Percentiles rank a stretch among this genome's conserved stretches.
Evolutionary conservation across 2,797 vertebrate species (phyloP).

Genomic region (Tenualosa ilisha): DNA sequence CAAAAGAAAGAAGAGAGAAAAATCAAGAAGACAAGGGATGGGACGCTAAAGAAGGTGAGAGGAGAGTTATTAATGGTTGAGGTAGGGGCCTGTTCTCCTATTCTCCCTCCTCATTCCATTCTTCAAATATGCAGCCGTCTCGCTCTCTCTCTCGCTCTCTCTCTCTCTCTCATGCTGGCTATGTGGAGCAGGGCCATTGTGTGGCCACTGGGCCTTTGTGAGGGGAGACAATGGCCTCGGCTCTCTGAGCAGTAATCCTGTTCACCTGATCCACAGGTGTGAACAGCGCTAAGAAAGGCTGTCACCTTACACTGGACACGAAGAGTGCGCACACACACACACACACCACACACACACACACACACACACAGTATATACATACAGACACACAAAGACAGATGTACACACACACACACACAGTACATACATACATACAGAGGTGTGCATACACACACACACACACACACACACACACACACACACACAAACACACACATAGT

Average conservation of each 20-base stretch:
- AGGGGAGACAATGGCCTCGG: not conserved
- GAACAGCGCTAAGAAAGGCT: slow-evolving; percentile 22
- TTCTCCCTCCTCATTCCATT: not conserved
- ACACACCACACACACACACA: not conserved
- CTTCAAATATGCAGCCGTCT: not conserved
- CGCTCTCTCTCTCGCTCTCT: not conserved
- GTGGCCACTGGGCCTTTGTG: not conserved
- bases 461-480: too few species aligned
- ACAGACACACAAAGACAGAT: not conserved
- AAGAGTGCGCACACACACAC: slow-evolving; percentile 15
- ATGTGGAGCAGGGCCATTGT: not conserved
- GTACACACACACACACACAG: not conserved
- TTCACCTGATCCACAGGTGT: slow-evolving; percentile 24
- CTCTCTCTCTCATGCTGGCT: not conserved
- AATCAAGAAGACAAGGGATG: not conserved
- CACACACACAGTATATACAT: not conserved
- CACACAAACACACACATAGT: too few species aligned
- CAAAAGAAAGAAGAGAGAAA: not conserved
- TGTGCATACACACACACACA: too few species aligned
- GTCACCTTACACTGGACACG: slow-evolving; percentile 35
- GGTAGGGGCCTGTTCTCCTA: not conserved
- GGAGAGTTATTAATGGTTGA: not conserved
- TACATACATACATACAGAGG: too few species aligned
- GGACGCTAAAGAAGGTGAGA: not conserved
- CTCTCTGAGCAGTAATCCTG: not conserved